A percentile compares a stretch with the other conserved stretches of the same genome.
Conservation (phyloP, 2,888 invertebrate species). For the Byasa hedistus region DNA sequence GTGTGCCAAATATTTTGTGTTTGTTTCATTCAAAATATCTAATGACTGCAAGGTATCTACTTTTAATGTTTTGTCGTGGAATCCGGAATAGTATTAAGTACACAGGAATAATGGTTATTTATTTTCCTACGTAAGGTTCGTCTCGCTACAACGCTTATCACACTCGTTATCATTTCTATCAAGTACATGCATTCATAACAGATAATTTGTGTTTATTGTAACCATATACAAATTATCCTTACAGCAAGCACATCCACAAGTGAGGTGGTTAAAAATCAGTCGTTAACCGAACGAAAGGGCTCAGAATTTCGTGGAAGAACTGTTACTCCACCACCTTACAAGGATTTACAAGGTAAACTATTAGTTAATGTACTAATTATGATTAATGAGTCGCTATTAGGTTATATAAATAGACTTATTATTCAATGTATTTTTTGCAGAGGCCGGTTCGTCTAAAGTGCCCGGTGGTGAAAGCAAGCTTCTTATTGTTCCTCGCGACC, state of each 20-base stretch:
- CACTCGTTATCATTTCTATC: conserved; percentile 60
- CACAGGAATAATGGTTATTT: conserved; percentile 11
- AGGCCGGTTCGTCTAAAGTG: conserved; percentile 66
- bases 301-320: conserved; percentile 52
- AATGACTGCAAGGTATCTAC: background rate
- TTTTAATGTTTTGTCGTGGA: background rate
- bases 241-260: conserved; percentile 60
- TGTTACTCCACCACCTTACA: conserved; percentile 58
- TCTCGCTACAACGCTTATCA: conserved; percentile 52
- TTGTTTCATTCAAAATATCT: background rate
- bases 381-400: background rate
- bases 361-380: conserved; percentile 27
- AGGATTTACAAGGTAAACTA: conserved; percentile 62
- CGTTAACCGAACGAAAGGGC: conserved; percentile 53
- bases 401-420: background rate
- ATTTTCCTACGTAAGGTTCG: conserved; percentile 27
- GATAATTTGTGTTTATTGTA: conserved; percentile 48
- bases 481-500: conserved; percentile 72
- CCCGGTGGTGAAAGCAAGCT: conserved; percentile 65
- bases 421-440: conserved; percentile 40
- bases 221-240: conserved; percentile 43
- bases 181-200: conserved; percentile 60
- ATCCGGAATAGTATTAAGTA: conserved; percentile 11
- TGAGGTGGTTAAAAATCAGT: conserved; percentile 48
- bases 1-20: background rate